Percentiles rank a stretch among this genome's conserved stretches.
phyloP scores from a whole-genome alignment of 1,140 invertebrate genomes.

The Mercenaria mercenaria region DNA sequence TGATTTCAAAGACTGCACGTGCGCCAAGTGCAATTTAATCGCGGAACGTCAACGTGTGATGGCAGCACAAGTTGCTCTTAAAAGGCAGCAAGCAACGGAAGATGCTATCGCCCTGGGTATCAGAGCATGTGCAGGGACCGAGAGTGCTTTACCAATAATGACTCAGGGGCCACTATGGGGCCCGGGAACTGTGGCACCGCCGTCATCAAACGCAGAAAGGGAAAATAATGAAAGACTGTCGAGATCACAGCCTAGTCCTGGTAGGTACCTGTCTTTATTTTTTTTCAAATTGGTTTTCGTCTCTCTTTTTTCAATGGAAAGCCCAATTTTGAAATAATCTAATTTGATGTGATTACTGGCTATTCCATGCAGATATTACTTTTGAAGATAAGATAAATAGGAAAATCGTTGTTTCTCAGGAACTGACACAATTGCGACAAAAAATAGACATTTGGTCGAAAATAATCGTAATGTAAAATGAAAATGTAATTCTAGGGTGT shows the following conservation, averaged over 20 bases:
- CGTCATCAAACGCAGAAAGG: slow-evolving; percentile 56
- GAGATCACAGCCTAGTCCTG: slow-evolving; percentile 28
- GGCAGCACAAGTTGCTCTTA: slow-evolving; percentile 95
- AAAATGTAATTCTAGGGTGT: too few relatives aligned
- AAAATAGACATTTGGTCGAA: too few relatives aligned
- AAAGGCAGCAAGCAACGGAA: slow-evolving; percentile 98
- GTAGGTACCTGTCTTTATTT: neutral
- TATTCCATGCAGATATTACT: too few relatives aligned
- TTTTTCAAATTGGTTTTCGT: too few relatives aligned
- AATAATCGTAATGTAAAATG: too few relatives aligned
- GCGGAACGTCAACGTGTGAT: slow-evolving; percentile 87
- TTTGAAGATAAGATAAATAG: too few relatives aligned
- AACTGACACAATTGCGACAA: too few relatives aligned
- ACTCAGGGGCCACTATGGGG: slow-evolving; percentile 96
- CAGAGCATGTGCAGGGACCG: slow-evolving; percentile 93
- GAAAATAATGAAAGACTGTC: slow-evolving; percentile 21
- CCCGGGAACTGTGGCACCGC: slow-evolving; percentile 82
- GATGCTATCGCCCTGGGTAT: slow-evolving; percentile 97
- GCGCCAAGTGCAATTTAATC: slow-evolving; percentile 93
- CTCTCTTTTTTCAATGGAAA: too few relatives aligned
- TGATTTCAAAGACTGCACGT: slow-evolving; percentile 92
- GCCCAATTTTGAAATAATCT: too few relatives aligned
- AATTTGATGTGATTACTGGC: too few relatives aligned
- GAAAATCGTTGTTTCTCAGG: too few relatives aligned
- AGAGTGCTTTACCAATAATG: slow-evolving; percentile 92